A percentile compares a stretch with the other conserved stretches of the same genome.
phyloP scores from a whole-genome alignment of 2,888 invertebrate species.

The Hoplodrina blanda region DNA sequence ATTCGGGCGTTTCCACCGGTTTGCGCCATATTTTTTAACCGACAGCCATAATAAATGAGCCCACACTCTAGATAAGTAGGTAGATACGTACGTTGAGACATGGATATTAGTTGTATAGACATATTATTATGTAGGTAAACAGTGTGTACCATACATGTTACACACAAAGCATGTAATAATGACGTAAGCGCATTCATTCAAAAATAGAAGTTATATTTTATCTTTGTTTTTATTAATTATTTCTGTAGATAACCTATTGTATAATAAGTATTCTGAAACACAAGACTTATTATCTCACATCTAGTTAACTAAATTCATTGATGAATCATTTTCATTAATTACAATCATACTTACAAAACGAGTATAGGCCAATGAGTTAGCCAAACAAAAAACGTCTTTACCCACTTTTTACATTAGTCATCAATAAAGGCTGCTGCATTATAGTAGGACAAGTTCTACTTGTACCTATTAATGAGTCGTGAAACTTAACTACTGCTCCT shows the following conservation, averaged over 20 bases:
- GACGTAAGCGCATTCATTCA: not conserved
- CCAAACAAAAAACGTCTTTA: not conserved
- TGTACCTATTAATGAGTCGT: conserved; percentile 32
- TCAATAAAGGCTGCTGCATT: conserved; percentile 15
- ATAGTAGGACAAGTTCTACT: conserved; percentile 16
- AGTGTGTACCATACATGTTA: not conserved
- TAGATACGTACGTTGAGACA: not conserved
- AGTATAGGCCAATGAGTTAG: not conserved
- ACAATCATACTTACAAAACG: not conserved
- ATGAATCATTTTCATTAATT: not conserved
- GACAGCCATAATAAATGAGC: not conserved
- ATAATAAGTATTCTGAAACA: too few relatives aligned
- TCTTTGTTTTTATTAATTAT: not conserved
- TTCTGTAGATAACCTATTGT: not conserved
- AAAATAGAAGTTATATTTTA: not conserved
- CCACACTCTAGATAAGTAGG: not conserved
- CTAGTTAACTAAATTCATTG: not conserved
- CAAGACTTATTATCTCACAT: not conserved
- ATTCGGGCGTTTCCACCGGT: not conserved
- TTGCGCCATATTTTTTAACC: conserved; percentile 39
- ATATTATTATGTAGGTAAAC: not conserved
- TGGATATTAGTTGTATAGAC: not conserved
- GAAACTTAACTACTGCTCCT: conserved; percentile 50
- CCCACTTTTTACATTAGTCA: conserved; percentile 40
- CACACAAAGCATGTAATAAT: not conserved